Evolutionary conservation across 2,888 invertebrate genomes (phyloP).

Genomic region (Gnatocerus cornutus): DNA sequence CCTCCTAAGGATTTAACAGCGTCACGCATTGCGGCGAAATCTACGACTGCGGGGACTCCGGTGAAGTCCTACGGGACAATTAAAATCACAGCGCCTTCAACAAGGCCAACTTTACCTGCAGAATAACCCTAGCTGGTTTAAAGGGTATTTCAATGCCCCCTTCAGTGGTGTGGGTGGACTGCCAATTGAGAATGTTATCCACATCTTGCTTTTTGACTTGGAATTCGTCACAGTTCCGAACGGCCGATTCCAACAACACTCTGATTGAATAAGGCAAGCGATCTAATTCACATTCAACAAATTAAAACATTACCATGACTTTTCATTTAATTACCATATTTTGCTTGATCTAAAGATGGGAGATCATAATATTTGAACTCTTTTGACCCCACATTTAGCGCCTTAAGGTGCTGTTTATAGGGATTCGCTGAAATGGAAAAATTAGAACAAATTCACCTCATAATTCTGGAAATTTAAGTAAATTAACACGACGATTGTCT

Average conservation of each 20-base stretch:
- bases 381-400: slow-evolving; percentile 75
- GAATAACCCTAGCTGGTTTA: slow-evolving; percentile 95
- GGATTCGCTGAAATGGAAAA: slow-evolving; percentile 74
- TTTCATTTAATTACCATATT: slow-evolving; percentile 81
- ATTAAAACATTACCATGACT: slow-evolving; percentile 1
- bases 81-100: slow-evolving; percentile 7
- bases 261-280: slow-evolving; percentile 93
- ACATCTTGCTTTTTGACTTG: slow-evolving; percentile 91
- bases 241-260: slow-evolving; percentile 94
- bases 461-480: background rate
- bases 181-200: slow-evolving; percentile 91
- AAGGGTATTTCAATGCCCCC: slow-evolving; percentile 94
- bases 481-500: background rate
- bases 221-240: slow-evolving; percentile 97
- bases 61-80: slow-evolving; percentile 88
- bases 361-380: slow-evolving; percentile 88
- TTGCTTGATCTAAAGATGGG: slow-evolving; percentile 77
- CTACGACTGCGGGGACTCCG: slow-evolving; percentile 98
- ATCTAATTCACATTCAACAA: slow-evolving; percentile 72
- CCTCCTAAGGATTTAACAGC: slow-evolving; percentile 91
- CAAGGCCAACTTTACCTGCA: slow-evolving; percentile 91
- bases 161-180: slow-evolving; percentile 78
- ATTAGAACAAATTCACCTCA: background rate
- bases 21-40: slow-evolving; percentile 99
- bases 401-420: slow-evolving; percentile 76